Evolutionary conservation across 2,888 invertebrate genomes (phyloP).

Genomic region (Liposcelis brunnea): DNA sequence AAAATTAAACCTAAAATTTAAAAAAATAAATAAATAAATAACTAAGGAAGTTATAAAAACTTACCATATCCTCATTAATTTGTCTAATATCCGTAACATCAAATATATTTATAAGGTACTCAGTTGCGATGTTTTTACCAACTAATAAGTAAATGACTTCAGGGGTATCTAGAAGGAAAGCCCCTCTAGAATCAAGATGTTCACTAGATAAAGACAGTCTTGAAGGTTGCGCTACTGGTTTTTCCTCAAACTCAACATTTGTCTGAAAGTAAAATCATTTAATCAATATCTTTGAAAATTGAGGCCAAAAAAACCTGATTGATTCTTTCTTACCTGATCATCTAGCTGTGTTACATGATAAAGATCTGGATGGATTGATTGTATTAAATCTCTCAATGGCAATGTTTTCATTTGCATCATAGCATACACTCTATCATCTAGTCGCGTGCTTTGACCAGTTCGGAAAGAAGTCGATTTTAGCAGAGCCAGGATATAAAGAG

Average conservation of each 20-base stretch:
- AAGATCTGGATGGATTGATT: slow-evolving; percentile 78
- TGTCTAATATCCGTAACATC: slow-evolving; percentile 55
- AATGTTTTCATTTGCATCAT: slow-evolving; percentile 87
- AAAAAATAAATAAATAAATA: background rate
- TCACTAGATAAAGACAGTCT: slow-evolving; percentile 72
- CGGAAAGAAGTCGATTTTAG: slow-evolving; percentile 84
- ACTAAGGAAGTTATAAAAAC: slow-evolving; percentile 12
- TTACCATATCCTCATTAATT: slow-evolving; percentile 52
- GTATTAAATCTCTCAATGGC: slow-evolving; percentile 64
- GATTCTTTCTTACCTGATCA: slow-evolving; percentile 29
- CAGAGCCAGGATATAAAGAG: slow-evolving; percentile 74
- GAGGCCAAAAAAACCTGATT: slow-evolving; percentile 10
- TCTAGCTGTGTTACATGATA: slow-evolving; percentile 69
- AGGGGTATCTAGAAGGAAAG: slow-evolving; percentile 82
- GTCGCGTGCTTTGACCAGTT: slow-evolving; percentile 66
- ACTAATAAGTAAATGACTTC: slow-evolving; percentile 67
- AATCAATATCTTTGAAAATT: slow-evolving; percentile 12
- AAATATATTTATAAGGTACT: slow-evolving; percentile 59
- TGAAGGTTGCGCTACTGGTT: slow-evolving; percentile 45
- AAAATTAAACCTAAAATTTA: background rate
- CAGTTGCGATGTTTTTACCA: slow-evolving; percentile 56
- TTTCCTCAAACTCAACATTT: slow-evolving; percentile 25
- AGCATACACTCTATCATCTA: slow-evolving; percentile 84
- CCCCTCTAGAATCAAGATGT: slow-evolving; percentile 54
- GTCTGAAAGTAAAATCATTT: slow-evolving; percentile 14